phyloP scores from a whole-genome alignment of 2,113 vertebrate species.

The Anser brachyrhynchus region DNA sequence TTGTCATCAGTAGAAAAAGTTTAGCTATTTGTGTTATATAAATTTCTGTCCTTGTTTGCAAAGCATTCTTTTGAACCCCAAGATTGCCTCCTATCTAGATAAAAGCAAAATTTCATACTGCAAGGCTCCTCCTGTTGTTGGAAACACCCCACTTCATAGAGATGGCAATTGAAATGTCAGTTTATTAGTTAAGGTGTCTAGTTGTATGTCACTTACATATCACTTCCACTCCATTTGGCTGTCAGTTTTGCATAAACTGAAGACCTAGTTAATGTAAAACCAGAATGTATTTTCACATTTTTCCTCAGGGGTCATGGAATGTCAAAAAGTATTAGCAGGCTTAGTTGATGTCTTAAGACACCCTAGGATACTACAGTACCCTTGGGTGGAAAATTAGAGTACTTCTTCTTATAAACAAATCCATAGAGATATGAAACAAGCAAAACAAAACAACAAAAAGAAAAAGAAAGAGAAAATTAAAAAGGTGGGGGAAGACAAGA shows the following conservation, averaged over 20 bases:
- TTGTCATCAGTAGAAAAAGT: background rate
- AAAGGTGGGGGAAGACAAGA: background rate
- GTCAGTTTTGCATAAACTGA: constrained; percentile 51
- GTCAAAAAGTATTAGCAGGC: constrained; percentile 51
- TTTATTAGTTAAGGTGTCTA: constrained; percentile 27
- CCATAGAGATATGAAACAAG: background rate
- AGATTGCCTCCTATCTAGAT: background rate
- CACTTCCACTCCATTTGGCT: constrained; percentile 49
- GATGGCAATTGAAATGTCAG: constrained; percentile 27
- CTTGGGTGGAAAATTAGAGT: background rate
- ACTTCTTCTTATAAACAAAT: background rate
- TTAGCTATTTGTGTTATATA: background rate
- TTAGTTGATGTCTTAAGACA: constrained; percentile 31
- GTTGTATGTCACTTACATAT: constrained; percentile 16
- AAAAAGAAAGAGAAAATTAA: background rate
- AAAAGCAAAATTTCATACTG: background rate
- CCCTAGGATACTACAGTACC: background rate
- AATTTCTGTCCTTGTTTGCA: background rate
- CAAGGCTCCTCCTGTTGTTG: background rate
- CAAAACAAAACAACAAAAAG: background rate
- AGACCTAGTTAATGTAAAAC: constrained; percentile 53
- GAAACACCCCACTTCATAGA: background rate
- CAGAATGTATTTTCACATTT: background rate
- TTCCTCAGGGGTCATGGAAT: constrained; percentile 34
- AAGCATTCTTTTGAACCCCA: background rate